Percentiles rank a stretch among this genome's conserved stretches.
Conservation (phyloP, 1,140 invertebrate species). For the Nasonia giraulti region DNA sequence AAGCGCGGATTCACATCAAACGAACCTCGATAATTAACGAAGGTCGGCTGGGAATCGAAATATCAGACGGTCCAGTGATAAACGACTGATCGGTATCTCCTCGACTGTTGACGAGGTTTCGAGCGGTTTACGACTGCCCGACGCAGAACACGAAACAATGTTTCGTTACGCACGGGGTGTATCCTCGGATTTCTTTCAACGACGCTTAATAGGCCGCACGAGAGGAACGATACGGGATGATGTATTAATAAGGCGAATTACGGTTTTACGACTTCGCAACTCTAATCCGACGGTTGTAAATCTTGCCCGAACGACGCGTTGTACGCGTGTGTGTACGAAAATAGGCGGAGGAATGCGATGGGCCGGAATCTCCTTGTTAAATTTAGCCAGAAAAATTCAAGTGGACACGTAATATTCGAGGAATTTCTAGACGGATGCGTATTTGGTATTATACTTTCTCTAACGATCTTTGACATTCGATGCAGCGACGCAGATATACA, state of each 20-base stretch:
- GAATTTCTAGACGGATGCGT: not conserved
- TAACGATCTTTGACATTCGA: not conserved
- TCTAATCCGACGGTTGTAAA: slow-evolving; percentile 6
- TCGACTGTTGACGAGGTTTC: not conserved
- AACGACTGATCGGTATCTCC: slow-evolving; percentile 6
- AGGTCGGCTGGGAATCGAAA: not conserved
- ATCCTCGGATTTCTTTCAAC: not conserved
- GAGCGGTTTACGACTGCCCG: not conserved
- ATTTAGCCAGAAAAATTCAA: not conserved
- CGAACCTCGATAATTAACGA: not conserved
- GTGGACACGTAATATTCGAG: not conserved
- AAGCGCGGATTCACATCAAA: slow-evolving; percentile 20
- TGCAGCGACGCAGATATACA: not conserved
- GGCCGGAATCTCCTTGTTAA: not conserved
- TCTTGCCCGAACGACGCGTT: not conserved
- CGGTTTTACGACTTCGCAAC: not conserved
- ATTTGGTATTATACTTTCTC: too few species aligned
- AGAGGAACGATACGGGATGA: not conserved
- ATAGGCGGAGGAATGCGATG: not conserved
- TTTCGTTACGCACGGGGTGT: not conserved
- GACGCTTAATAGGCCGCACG: not conserved
- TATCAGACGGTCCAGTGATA: slow-evolving; percentile 30
- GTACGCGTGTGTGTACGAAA: not conserved
- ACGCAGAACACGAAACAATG: not conserved
- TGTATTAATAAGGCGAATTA: slow-evolving; percentile 33